Evolutionary conservation across 2,888 invertebrate species (phyloP).

Genomic region (Allacma fusca): DNA sequence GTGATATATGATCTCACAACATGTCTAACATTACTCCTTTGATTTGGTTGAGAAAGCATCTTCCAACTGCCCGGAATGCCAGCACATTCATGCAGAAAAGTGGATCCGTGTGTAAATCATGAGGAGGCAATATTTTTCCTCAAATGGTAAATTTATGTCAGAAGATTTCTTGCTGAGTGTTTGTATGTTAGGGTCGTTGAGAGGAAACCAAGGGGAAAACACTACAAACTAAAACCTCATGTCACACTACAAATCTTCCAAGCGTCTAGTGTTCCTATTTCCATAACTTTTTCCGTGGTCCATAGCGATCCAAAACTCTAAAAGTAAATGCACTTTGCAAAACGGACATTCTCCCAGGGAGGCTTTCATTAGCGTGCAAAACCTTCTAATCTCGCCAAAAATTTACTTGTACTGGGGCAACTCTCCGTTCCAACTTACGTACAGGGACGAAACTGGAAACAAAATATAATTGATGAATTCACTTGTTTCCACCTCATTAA

Average conservation of each 20-base stretch:
- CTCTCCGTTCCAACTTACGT: no score
- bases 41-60: constrained; percentile 1
- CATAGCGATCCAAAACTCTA: no score
- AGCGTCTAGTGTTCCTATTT: not conserved
- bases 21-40: not conserved
- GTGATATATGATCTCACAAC: constrained; percentile 14
- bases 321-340: no score
- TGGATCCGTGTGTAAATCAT: constrained; percentile 18
- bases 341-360: no score
- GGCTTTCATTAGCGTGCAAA: no score
- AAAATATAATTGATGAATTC: constrained; percentile 19
- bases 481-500: constrained; percentile 26
- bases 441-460: no score
- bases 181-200: not conserved
- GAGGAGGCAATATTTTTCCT: constrained; percentile 18
- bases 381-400: no score
- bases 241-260: constrained; percentile 9
- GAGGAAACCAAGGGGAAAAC: not conserved
- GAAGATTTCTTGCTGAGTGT: not conserved
- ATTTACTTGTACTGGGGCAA: no score
- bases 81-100: constrained; percentile 1
- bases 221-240: not conserved
- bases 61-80: not conserved
- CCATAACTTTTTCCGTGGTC: not conserved
- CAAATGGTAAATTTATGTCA: constrained; percentile 19